Evolutionary conservation across 2,113 vertebrate genomes (phyloP).

Genomic region (Trinectes maculatus): DNA sequence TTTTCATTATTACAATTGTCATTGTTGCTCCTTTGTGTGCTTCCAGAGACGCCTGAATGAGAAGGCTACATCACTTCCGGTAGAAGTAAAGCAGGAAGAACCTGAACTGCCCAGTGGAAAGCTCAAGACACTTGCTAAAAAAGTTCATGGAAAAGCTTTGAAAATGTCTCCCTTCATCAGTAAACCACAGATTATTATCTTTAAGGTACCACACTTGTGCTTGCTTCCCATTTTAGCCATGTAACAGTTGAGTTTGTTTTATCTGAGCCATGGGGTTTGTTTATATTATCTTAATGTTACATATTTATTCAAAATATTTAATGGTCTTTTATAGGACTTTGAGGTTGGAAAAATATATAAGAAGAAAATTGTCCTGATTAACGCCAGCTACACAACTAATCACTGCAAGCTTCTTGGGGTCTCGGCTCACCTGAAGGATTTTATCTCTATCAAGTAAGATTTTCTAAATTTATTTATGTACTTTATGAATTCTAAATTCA

Average conservation of each 20-base stretch:
- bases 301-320: neutral
- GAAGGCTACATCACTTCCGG: neutral
- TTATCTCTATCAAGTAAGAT: constrained; percentile 85
- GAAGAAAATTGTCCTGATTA: constrained; percentile 88
- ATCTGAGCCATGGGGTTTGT: too few relatives aligned
- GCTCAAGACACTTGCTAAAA: constrained; percentile 67
- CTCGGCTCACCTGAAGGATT: constrained; percentile 83
- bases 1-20: neutral
- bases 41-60: constrained; percentile 37
- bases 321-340: constrained; percentile 86
- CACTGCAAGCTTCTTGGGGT: constrained; percentile 85
- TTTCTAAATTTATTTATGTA: too few relatives aligned
- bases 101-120: constrained; percentile 4
- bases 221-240: neutral
- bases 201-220: constrained; percentile 83
- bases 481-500: too few relatives aligned
- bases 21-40: constrained; percentile 10
- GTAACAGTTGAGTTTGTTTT: neutral
- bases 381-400: constrained; percentile 84
- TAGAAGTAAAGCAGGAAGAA: constrained; percentile 60
- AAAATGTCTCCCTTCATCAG: constrained; percentile 86
- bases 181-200: constrained; percentile 87
- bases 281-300: neutral
- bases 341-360: constrained; percentile 89
- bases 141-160: constrained; percentile 66